phyloP scores from a whole-genome alignment of 2,888 invertebrate species.

The Tiliacea citrago region DNA sequence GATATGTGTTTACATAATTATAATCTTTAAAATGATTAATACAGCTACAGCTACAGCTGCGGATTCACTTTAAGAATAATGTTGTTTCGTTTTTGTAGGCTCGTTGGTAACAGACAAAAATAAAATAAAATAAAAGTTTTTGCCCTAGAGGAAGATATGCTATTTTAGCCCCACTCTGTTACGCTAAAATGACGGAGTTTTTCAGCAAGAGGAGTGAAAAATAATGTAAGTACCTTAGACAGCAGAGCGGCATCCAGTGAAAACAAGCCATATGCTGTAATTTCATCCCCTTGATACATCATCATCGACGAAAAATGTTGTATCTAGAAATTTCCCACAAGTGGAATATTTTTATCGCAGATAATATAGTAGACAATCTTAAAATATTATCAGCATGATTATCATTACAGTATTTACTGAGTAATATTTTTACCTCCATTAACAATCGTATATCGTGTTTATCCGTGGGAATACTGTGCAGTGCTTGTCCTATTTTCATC shows the following conservation, averaged over 20 bases:
- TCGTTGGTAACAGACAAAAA: too few relatives aligned
- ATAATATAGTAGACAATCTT: not conserved
- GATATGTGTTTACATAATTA: too few relatives aligned
- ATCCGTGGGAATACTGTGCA: slow-evolving; percentile 79
- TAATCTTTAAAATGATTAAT: too few relatives aligned
- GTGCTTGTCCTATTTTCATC: slow-evolving; percentile 74
- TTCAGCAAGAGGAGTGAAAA: too few relatives aligned
- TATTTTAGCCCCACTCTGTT: too few relatives aligned
- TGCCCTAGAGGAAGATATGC: too few relatives aligned
- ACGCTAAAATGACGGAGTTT: too few relatives aligned
- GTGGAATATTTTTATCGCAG: not conserved
- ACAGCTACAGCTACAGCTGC: too few relatives aligned
- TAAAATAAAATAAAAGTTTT: too few relatives aligned
- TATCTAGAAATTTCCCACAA: slow-evolving; percentile 73
- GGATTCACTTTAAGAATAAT: too few relatives aligned
- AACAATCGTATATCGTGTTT: slow-evolving; percentile 76
- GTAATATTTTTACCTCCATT: slow-evolving; percentile 74
- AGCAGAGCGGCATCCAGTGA: slow-evolving; percentile 79
- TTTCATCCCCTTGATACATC: slow-evolving; percentile 74
- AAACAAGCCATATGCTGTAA: slow-evolving; percentile 81
- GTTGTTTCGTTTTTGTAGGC: too few relatives aligned
- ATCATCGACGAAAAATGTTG: slow-evolving; percentile 84
- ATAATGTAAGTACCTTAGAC: slow-evolving; percentile 73
- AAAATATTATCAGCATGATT: not conserved
- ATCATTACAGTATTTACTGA: not conserved